Percentiles rank a stretch among this genome's conserved stretches.
Evolutionary conservation across 2,888 invertebrate genomes (phyloP).

Genomic region (Agrotis exclamationis): DNA sequence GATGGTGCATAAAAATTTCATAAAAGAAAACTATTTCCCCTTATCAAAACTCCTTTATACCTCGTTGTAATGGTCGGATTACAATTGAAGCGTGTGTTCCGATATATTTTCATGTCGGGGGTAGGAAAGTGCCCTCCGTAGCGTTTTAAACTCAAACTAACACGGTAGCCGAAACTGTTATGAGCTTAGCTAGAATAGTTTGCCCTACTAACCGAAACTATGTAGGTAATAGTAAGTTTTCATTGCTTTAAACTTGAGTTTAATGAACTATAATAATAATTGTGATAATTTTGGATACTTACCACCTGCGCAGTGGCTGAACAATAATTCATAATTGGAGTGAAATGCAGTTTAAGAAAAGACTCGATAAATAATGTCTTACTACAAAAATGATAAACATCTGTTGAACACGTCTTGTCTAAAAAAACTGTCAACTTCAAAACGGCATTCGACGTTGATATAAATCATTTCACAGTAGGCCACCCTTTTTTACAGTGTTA

Average conservation of each 20-base stretch:
- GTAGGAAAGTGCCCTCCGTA: slow-evolving; percentile 44
- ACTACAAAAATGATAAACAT: no score
- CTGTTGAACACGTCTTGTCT: no score
- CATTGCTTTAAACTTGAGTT: background rate
- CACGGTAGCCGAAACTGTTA: slow-evolving; percentile 16
- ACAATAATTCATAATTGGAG: no score
- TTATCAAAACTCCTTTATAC: slow-evolving; percentile 11
- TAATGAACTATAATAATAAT: background rate
- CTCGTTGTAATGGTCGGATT: slow-evolving; percentile 33
- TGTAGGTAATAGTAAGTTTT: slow-evolving; percentile 16
- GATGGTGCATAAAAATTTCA: no score
- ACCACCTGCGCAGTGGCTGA: background rate
- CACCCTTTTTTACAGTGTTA: no score
- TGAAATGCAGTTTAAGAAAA: no score
- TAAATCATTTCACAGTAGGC: no score
- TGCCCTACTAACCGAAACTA: slow-evolving; percentile 26
- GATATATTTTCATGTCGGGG: slow-evolving; percentile 58
- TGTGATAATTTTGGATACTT: background rate
- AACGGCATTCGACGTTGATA: no score
- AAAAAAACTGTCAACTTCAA: no score
- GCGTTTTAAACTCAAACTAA: slow-evolving; percentile 41
- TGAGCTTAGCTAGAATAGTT: slow-evolving; percentile 28
- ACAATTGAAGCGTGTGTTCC: slow-evolving; percentile 54
- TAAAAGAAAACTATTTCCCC: no score
- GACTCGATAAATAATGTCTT: no score